Evolutionary conservation across 2,797 vertebrate species (phyloP), one percentile per base, ranked within the genome.

Genomic region (Syngnathus rostellatus): DNA sequence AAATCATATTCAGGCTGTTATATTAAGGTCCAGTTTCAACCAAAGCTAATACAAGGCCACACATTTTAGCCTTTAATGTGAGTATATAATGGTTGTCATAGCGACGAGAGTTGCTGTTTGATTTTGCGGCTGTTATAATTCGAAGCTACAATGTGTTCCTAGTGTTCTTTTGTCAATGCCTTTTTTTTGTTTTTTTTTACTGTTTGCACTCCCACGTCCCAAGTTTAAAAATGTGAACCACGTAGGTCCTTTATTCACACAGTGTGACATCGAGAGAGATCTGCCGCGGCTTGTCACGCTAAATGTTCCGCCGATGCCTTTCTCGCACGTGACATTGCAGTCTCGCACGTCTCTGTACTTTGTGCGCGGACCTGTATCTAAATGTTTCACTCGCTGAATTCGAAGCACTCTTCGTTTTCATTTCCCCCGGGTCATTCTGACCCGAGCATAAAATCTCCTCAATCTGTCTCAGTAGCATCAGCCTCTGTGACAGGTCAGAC

Each of bases 321-420:
- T 73, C 72, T 72, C 50, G n/a, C 50, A 21, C n/a, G 16, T 53
- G 23, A 57, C 16, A 37, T 37, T 3, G 25, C 31, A 25, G 25
- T 31, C 25, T 78, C 63, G 64, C 25, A 79, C 63, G 64, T 76
- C 54, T 62, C 64, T 70, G 65, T 51, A 50, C 59, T 63, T 62
- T 64, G 19, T 23, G 48, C 38, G 8, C 11, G 16, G 25, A 64
- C 5, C 54, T 68, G 63, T 61, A 65, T 72, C 67, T 71, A 70
- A 72, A 67, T 74, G 71, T 71, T 59, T 57, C 51, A 72, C 74
- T 80, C 73, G 75, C 75, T 72, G 43, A 77, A 69, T 72, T 51
- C 38, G 40, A 70, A 57, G 77, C 74, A n/a, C 58, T 78, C 74
- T 78, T 72, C 66, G 50, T 67, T 64, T 59, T n/a, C 5, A 2